Evolutionary conservation across 1,140 invertebrate genomes (phyloP).

Genomic region (Dermatophagoides farinae): DNA sequence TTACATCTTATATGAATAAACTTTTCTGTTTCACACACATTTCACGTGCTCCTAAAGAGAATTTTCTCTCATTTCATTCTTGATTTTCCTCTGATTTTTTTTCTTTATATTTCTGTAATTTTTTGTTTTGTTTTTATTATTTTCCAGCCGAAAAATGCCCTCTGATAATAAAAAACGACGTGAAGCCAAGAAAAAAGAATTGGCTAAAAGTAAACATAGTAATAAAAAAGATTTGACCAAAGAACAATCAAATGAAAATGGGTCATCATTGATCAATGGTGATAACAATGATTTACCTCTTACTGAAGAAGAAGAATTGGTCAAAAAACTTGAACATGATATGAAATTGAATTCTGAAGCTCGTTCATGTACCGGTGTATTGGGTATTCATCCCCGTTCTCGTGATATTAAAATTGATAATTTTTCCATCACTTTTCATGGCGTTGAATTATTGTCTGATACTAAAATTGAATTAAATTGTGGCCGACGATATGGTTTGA

Average conservation of each 20-base stretch:
- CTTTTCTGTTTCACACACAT: too few species aligned
- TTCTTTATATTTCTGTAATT: too few species aligned
- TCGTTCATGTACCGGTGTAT: conserved; percentile 74
- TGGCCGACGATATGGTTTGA: conserved; percentile 80
- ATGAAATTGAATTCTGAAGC: conserved; percentile 76
- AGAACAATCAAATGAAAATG: conserved; percentile 4
- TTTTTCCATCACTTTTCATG: conserved; percentile 95
- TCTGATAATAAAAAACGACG: conserved; percentile 92
- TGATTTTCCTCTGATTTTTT: too few species aligned
- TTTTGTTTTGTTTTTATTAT: neutral
- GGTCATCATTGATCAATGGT: neutral
- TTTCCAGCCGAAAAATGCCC: conserved; percentile 53
- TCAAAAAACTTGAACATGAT: conserved; percentile 68
- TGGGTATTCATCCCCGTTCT: conserved; percentile 81
- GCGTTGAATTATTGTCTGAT: conserved; percentile 80
- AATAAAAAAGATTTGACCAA: conserved; percentile 8
- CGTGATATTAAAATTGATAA: conserved; percentile 92
- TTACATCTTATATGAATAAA: too few species aligned
- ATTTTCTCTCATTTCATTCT: too few species aligned
- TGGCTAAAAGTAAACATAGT: conserved; percentile 45
- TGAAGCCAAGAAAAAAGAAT: conserved; percentile 90
- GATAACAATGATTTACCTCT: conserved; percentile 1
- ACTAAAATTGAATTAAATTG: conserved; percentile 91
- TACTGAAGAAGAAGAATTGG: conserved; percentile 45
- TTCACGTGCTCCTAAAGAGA: too few species aligned